A percentile compares a stretch with the other conserved stretches of the same genome.
phyloP scores from a whole-genome alignment of 2,797 vertebrate species.

The Tenualosa thibaudeaui region DNA sequence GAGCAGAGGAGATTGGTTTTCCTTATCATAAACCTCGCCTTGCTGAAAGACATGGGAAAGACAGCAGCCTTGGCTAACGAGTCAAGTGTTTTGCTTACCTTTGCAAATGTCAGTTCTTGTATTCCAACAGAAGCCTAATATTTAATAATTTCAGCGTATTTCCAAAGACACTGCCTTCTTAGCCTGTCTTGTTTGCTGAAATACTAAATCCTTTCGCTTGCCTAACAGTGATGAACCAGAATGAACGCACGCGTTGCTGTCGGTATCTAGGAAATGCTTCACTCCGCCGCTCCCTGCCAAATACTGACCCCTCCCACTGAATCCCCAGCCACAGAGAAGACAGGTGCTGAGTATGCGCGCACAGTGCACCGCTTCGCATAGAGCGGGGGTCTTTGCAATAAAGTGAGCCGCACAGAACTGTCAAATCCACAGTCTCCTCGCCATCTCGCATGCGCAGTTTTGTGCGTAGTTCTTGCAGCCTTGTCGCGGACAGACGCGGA shows the following conservation, averaged over 20 bases:
- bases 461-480: slow-evolving; percentile 46
- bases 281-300: slow-evolving; percentile 71
- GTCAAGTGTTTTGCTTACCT: slow-evolving; percentile 59
- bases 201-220: slow-evolving; percentile 68
- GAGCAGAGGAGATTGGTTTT: background rate
- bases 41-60: slow-evolving; percentile 58
- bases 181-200: slow-evolving; percentile 50
- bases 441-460: slow-evolving; percentile 67
- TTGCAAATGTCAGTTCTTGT: slow-evolving; percentile 62
- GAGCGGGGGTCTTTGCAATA: slow-evolving; percentile 64
- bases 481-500: slow-evolving; percentile 41
- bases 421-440: slow-evolving; percentile 64
- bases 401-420: slow-evolving; percentile 64
- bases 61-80: slow-evolving; percentile 46
- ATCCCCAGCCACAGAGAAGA: slow-evolving; percentile 59
- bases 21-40: slow-evolving; percentile 38
- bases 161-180: slow-evolving; percentile 57
- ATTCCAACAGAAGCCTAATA: slow-evolving; percentile 63
- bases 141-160: slow-evolving; percentile 57
- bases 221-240: slow-evolving; percentile 74
- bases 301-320: slow-evolving; percentile 75
- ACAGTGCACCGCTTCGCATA: slow-evolving; percentile 43
- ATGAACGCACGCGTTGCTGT: slow-evolving; percentile 69
- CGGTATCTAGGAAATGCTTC: slow-evolving; percentile 69
- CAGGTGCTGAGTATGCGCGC: slow-evolving; percentile 74